Conservation (phyloP, 2,113 vertebrate species). For the Spermophilus dauricus region DNA sequence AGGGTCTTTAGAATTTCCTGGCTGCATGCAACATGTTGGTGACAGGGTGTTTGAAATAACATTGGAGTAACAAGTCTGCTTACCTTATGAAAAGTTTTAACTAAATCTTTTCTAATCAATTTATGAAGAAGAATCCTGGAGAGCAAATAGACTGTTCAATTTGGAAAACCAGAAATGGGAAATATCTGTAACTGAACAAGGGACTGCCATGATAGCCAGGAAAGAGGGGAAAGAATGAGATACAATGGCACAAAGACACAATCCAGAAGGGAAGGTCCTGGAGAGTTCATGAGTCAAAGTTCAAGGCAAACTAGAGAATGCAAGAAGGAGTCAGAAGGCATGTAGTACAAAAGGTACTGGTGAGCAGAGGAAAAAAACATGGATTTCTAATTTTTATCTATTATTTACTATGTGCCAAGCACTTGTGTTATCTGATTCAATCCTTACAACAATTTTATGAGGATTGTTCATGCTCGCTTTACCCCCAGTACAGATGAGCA, state of each 20-base stretch:
- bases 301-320: not conserved
- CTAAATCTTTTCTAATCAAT: not conserved
- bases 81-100: slow-evolving; percentile 10
- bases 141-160: not conserved
- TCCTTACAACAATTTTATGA: not conserved
- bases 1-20: not conserved
- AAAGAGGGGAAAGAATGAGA: not conserved
- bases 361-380: not conserved
- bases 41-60: not conserved
- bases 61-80: not conserved
- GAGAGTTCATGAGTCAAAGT: not conserved
- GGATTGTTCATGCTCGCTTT: not conserved
- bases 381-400: not conserved
- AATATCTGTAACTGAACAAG: not conserved
- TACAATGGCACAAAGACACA: not conserved
- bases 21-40: not conserved
- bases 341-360: not conserved
- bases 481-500: not conserved
- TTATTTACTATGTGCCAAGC: not conserved
- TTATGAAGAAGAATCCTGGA: not conserved
- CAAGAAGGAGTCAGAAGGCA: not conserved
- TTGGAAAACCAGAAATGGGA: not conserved
- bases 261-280: not conserved
- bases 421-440: not conserved
- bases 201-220: not conserved